Conservation (phyloP, 2,113 vertebrate genomes). For the Atherinomorus stipes region DNA sequence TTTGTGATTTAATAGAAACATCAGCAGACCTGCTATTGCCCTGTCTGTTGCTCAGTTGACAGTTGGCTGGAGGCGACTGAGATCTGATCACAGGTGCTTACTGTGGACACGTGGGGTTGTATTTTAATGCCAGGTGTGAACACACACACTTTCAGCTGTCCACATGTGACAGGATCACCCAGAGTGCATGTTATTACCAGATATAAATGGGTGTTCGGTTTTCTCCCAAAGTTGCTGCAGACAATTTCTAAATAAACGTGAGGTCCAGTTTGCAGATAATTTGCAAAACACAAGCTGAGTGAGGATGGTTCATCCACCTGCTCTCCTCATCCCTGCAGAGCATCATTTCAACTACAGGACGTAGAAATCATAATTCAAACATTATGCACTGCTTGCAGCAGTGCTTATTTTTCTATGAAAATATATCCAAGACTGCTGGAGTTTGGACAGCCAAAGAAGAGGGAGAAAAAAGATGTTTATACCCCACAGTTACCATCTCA, state of each 20-base stretch:
- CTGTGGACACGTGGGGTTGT: no score
- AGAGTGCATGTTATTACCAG: no score
- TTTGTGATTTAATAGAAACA: no score
- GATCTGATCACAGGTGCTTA: no score
- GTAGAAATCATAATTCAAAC: conserved; percentile 26
- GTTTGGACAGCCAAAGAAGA: background rate
- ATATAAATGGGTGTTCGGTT: no score
- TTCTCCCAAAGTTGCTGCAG: no score
- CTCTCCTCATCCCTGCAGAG: conserved; percentile 14
- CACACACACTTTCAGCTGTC: background rate
- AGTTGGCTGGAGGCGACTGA: no score
- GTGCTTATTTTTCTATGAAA: conserved; percentile 9
- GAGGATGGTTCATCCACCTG: conserved; percentile 8
- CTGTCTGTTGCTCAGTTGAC: no score
- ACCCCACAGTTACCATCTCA: conserved; percentile 2
- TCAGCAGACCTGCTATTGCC: no score
- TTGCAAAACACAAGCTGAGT: background rate
- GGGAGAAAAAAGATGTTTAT: conserved; percentile 7
- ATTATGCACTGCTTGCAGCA: conserved; percentile 2
- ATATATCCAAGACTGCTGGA: conserved; percentile 10
- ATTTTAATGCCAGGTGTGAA: no score
- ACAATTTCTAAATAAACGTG: background rate
- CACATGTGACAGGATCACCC: background rate
- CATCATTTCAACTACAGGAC: conserved; percentile 15
- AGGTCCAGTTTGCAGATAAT: conserved; percentile 6